phyloP scores from a whole-genome alignment of 1,140 invertebrate species.

The Papilio polyxenes region DNA sequence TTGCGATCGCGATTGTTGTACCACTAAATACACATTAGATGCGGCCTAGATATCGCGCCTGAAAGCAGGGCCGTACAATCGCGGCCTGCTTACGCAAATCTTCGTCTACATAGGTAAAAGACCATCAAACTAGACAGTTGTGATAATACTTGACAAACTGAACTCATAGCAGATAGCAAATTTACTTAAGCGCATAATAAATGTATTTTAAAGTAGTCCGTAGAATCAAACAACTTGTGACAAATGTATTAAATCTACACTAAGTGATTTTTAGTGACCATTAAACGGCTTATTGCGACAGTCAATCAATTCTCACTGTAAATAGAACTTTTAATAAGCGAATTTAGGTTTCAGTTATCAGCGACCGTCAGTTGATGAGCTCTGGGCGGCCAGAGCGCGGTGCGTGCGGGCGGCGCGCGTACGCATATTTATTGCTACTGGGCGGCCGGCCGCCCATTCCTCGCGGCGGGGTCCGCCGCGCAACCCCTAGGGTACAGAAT shows the following conservation, averaged over 20 bases:
- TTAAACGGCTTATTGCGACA: no score
- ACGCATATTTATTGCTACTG: constrained; percentile 73
- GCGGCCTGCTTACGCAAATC: not conserved
- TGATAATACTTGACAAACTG: no score
- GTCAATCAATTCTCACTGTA: no score
- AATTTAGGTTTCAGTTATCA: not conserved
- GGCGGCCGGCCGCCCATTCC: constrained; percentile 53
- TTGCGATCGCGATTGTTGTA: constrained; percentile 64
- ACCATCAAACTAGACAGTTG: not conserved
- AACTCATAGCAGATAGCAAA: no score
- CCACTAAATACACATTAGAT: constrained; percentile 66
- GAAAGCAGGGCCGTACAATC: constrained; percentile 58
- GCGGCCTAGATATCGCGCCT: constrained; percentile 70
- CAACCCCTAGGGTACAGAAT: constrained; percentile 52
- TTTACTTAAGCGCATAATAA: no score
- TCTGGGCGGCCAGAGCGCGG: constrained; percentile 49
- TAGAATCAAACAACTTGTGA: no score
- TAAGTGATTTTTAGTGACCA: no score
- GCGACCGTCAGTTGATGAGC: constrained; percentile 44
- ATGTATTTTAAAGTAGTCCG: no score
- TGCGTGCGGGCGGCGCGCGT: constrained; percentile 57
- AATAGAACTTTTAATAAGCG: no score
- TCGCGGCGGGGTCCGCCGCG: constrained; percentile 68
- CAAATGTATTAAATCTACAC: no score
- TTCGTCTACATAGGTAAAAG: not conserved